A percentile compares a stretch with the other conserved stretches of the same genome.
phyloP scores from a whole-genome alignment of 2,888 invertebrate species.

The Sphaerophoria rueppellii region DNA sequence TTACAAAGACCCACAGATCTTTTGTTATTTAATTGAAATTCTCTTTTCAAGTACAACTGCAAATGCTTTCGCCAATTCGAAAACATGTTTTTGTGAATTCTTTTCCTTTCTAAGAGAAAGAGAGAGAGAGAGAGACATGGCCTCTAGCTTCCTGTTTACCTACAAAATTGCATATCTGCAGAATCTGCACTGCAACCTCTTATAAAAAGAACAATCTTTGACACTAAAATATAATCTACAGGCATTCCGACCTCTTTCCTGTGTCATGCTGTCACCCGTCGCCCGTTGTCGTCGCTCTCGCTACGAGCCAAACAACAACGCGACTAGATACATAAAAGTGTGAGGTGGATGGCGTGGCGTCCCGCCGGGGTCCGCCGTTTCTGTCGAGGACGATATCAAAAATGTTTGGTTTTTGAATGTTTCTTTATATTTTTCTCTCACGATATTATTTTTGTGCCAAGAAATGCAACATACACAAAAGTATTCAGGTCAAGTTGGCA shows the following conservation, averaged over 20 bases:
- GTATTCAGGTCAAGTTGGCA: constrained; percentile 69
- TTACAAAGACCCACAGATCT: constrained; percentile 13
- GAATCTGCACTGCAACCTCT: constrained; percentile 43
- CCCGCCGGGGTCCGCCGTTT: too few species aligned
- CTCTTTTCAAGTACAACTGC: constrained; percentile 45
- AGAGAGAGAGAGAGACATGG: constrained; percentile 12
- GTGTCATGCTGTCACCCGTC: constrained; percentile 3
- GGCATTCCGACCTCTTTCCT: constrained; percentile 32
- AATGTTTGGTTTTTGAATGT: constrained; percentile 17
- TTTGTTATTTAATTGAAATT: constrained; percentile 55
- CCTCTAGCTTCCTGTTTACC: constrained; percentile 44
- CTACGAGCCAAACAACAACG: background rate
- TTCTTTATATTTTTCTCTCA: constrained; percentile 12
- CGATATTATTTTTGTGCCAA: constrained; percentile 44
- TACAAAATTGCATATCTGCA: constrained; percentile 21
- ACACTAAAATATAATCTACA: constrained; percentile 37
- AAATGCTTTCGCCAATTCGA: constrained; percentile 5
- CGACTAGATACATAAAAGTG: background rate
- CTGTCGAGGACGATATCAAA: constrained; percentile 22
- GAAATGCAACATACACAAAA: constrained; percentile 39
- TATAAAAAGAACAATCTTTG: constrained; percentile 43
- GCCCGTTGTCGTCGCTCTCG: background rate
- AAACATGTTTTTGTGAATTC: background rate
- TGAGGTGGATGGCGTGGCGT: constrained; percentile 9
- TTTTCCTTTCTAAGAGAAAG: constrained; percentile 2